These are phyloP conservation scores for Babyrousa celebensis DNA, from an alignment of 2,797 vertebrate genomes.

Conservation along the genomic window DNA sequence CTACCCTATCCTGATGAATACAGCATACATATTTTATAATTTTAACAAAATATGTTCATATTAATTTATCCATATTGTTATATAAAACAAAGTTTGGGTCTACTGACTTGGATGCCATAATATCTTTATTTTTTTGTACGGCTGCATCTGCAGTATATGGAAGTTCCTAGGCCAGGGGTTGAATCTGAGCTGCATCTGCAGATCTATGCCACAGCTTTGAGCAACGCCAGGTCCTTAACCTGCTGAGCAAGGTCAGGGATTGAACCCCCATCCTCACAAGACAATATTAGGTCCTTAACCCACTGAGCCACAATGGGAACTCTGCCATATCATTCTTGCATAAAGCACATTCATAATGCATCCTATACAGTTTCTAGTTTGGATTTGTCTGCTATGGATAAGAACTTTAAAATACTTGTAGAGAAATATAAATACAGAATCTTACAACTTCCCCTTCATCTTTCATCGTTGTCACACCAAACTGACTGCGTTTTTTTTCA, in stretches of 20 bases:
- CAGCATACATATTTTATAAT: neutral
- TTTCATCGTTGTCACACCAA: neutral
- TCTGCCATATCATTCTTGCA: neutral
- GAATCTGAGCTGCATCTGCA: too few species aligned
- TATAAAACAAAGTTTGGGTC: neutral
- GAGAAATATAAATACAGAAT: constrained; percentile 28
- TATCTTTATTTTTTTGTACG: neutral
- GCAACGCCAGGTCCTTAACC: too few species aligned
- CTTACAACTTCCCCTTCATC: neutral
- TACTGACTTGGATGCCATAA: neutral
- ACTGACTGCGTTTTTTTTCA: neutral
- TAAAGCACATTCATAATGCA: neutral
- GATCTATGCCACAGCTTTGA: too few species aligned
- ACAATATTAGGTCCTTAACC: too few species aligned
- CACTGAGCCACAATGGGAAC: too few species aligned
- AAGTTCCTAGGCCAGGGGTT: too few species aligned
- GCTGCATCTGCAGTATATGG: too few species aligned
- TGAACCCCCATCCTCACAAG: too few species aligned
- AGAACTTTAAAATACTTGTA: constrained; percentile 12
- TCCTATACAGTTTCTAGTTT: neutral
- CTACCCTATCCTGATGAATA: neutral
- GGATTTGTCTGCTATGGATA: neutral
- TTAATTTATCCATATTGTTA: neutral
- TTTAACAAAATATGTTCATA: neutral
- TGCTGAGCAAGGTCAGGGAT: too few species aligned